Percentiles rank a stretch among this genome's conserved stretches.
Evolutionary conservation across 2,113 vertebrate species (phyloP).

Genomic region (Ramphastos sulfuratus): DNA sequence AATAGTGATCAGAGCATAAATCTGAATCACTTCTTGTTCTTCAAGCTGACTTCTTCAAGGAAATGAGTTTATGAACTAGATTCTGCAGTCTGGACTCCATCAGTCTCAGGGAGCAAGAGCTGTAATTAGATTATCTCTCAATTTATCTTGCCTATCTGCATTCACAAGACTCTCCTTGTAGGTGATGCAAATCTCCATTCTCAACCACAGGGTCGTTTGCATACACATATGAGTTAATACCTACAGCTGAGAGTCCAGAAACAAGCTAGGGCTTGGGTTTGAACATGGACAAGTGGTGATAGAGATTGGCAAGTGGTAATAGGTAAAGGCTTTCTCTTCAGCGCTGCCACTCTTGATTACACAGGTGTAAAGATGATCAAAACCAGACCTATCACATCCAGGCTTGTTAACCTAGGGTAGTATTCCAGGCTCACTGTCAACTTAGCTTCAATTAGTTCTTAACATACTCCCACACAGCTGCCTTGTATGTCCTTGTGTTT

Average conservation of each 20-base stretch:
- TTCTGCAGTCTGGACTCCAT: slow-evolving; percentile 64
- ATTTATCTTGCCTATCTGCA: slow-evolving; percentile 50
- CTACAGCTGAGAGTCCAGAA: neutral
- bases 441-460: neutral
- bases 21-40: slow-evolving; percentile 46
- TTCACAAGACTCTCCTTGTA: neutral
- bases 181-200: neutral
- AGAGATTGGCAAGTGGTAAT: neutral
- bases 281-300: neutral
- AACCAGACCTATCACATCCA: neutral
- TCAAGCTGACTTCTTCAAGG: neutral
- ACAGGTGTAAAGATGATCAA: neutral
- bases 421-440: neutral
- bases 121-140: slow-evolving; percentile 60
- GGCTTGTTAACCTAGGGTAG: neutral
- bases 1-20: slow-evolving; percentile 20
- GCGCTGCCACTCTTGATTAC: neutral
- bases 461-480: neutral
- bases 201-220: neutral
- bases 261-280: neutral
- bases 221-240: neutral
- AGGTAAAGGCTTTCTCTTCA: neutral
- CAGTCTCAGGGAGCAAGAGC: slow-evolving; percentile 48
- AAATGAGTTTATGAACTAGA: slow-evolving; percentile 57
- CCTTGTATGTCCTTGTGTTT: neutral